phyloP scores from a whole-genome alignment of 2,888 invertebrate species.

The Amaurobius ferox region DNA sequence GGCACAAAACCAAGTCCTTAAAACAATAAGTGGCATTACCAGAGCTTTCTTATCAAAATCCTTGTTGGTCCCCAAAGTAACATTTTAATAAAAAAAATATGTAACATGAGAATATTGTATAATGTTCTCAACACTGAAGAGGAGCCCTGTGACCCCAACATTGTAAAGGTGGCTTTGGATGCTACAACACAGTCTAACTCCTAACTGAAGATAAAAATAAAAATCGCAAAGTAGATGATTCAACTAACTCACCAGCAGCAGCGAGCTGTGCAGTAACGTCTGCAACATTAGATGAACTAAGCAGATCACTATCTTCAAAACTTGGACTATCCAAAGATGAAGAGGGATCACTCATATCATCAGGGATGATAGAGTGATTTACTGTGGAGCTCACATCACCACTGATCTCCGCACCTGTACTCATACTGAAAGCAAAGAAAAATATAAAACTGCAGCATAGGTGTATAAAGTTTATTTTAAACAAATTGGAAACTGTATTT shows the following conservation, averaged over 20 bases:
- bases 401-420: slow-evolving; percentile 43
- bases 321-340: slow-evolving; percentile 78
- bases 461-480: background rate
- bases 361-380: slow-evolving; percentile 74
- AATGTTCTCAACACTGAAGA: too few relatives aligned
- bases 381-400: slow-evolving; percentile 70
- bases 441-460: background rate
- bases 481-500: background rate
- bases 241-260: slow-evolving; percentile 96
- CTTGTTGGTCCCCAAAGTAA: too few relatives aligned
- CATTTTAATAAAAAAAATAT: too few relatives aligned
- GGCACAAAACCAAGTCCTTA: too few relatives aligned
- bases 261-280: slow-evolving; percentile 97
- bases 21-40: too few relatives aligned
- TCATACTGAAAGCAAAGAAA: slow-evolving; percentile 51
- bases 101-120: too few relatives aligned
- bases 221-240: too few relatives aligned
- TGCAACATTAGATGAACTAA: slow-evolving; percentile 87
- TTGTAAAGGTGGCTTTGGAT: too few relatives aligned
- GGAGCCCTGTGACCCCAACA: too few relatives aligned
- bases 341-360: slow-evolving; percentile 78
- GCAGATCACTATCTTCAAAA: slow-evolving; percentile 87
- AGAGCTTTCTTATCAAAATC: too few relatives aligned
- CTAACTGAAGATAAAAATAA: too few relatives aligned
- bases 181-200: too few relatives aligned